These are phyloP conservation scores for Palythoa grandis DNA, from an alignment of 92 coral and sea anemone species.

Conservation along the genomic window DNA sequence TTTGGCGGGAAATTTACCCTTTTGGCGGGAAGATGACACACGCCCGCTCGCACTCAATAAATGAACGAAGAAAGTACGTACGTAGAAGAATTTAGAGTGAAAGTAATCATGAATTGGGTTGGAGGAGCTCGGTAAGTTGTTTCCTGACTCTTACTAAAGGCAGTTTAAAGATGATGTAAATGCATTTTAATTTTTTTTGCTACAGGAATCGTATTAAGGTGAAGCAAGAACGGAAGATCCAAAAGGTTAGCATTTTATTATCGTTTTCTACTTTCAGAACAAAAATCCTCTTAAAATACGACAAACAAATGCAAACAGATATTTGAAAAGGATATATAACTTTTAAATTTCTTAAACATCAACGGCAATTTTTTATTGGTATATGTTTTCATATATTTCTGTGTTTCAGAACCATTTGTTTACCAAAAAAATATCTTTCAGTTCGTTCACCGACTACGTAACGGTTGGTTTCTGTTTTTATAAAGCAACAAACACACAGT, in stretches of 20 bases:
- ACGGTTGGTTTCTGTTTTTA: neutral
- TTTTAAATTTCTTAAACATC: too few relatives aligned
- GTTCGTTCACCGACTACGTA: neutral
- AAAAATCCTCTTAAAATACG: neutral
- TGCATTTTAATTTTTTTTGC: neutral
- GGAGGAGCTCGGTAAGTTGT: conserved; percentile 46
- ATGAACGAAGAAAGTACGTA: neutral
- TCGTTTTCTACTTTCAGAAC: neutral
- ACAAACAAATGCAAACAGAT: neutral
- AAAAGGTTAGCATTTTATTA: conserved; percentile 14
- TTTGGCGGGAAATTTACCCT: neutral
- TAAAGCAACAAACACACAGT: neutral
- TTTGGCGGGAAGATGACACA: neutral
- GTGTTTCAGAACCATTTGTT: too few relatives aligned
- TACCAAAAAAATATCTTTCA: neutral
- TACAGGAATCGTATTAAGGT: conserved; percentile 39
- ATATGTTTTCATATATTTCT: too few relatives aligned
- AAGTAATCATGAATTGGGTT: conserved; percentile 31
- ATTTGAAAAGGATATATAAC: too few relatives aligned
- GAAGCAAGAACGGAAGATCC: conserved; percentile 36
- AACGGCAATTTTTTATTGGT: too few relatives aligned
- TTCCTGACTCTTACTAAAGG: neutral
- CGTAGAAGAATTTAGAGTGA: neutral
- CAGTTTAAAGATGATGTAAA: neutral
- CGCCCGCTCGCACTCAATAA: neutral